Conservation (phyloP, 64 coral and sea anemone genomes). For the Astreopora myriophthalma region DNA sequence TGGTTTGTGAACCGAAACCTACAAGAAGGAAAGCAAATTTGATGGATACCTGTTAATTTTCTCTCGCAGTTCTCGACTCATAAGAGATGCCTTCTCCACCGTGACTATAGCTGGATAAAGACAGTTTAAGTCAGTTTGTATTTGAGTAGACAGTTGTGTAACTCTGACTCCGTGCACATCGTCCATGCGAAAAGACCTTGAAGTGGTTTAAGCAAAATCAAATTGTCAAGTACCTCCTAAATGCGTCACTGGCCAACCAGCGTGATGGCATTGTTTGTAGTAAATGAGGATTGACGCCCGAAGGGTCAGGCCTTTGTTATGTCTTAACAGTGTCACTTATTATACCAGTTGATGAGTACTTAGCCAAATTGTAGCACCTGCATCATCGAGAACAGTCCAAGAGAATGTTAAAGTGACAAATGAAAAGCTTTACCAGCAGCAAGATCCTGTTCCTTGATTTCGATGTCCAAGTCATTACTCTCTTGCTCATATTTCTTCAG, state of each 20-base stretch:
- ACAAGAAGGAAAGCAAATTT: not conserved
- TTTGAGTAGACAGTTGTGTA: not conserved
- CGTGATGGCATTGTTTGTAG: too few relatives aligned
- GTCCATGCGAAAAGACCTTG: too few relatives aligned
- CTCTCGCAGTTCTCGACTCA: not conserved
- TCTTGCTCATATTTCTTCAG: slow-evolving; percentile 63
- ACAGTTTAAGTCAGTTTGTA: not conserved
- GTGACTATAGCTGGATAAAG: not conserved
- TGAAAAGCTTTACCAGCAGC: slow-evolving; percentile 46
- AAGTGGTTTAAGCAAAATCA: too few relatives aligned
- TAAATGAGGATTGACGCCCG: too few relatives aligned
- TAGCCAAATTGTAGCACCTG: too few relatives aligned
- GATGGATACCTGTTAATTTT: slow-evolving; percentile 40
- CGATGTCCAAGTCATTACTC: slow-evolving; percentile 15
- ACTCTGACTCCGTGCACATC: too few relatives aligned
- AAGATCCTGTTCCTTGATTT: slow-evolving; percentile 63
- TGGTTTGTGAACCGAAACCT: not conserved
- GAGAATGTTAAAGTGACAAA: not conserved
- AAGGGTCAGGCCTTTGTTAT: too few relatives aligned
- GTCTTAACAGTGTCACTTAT: too few relatives aligned
- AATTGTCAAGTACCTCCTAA: not conserved
- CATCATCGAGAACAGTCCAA: too few relatives aligned
- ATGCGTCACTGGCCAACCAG: not conserved
- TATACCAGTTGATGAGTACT: too few relatives aligned
- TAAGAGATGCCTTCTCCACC: slow-evolving; percentile 10